phyloP scores from a whole-genome alignment of 2,113 vertebrate genomes.

The Brevimyrus niger region DNA sequence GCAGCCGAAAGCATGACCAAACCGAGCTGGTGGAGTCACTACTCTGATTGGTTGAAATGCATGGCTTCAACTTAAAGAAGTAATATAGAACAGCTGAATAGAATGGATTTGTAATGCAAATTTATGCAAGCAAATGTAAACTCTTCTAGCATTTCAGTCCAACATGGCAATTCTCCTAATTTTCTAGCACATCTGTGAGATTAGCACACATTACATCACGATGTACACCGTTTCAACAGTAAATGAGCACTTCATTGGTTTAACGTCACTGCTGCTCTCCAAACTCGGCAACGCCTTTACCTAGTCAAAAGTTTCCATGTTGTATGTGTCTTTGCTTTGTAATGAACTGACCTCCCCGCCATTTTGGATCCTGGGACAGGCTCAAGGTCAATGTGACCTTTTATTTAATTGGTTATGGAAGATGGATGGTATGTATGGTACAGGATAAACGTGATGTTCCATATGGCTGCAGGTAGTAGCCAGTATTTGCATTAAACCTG shows the following conservation, averaged over 20 bases:
- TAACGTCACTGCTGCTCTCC: background rate
- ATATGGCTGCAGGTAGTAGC: background rate
- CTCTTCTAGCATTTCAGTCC: background rate
- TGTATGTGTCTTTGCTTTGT: background rate
- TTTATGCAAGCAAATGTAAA: background rate
- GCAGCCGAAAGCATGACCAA: too few species aligned
- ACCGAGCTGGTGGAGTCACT: background rate
- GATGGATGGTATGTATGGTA: background rate
- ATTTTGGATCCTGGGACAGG: background rate
- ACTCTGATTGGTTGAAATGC: background rate
- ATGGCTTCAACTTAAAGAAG: background rate
- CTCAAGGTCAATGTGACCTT: background rate
- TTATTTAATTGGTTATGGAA: background rate
- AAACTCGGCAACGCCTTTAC: background rate
- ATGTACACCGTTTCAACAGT: background rate
- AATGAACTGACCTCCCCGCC: background rate
- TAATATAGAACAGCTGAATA: background rate
- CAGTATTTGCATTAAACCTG: background rate
- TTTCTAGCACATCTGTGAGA: background rate
- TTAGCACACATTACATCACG: background rate
- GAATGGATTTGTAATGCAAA: background rate
- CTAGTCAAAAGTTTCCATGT: background rate
- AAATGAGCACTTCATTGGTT: background rate
- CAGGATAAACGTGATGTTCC: background rate
- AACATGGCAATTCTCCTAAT: background rate